A percentile compares a stretch with the other conserved stretches of the same genome.
Evolutionary conservation across 2,888 invertebrate species (phyloP).

Genomic region (Halocaridina rubra): DNA sequence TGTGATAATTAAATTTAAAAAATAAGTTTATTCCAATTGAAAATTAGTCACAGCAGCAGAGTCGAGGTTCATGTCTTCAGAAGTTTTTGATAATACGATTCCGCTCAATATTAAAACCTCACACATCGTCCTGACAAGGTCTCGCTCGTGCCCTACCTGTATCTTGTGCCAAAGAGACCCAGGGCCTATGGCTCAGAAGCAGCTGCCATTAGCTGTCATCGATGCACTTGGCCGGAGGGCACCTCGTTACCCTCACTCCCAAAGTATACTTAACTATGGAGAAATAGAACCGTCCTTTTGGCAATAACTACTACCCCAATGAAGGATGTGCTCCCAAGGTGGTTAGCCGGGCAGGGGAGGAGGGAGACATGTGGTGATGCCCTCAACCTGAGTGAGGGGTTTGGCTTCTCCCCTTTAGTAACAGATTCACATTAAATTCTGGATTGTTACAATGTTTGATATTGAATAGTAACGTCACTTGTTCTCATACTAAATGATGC

Average conservation of each 20-base stretch:
- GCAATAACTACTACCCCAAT: slow-evolving; percentile 58
- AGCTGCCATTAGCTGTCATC: slow-evolving; percentile 54
- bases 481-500: too few relatives aligned
- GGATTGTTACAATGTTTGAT: too few relatives aligned
- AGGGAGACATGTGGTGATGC: slow-evolving; percentile 57
- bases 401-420: background rate
- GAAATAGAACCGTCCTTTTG: slow-evolving; percentile 61
- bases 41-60: slow-evolving; percentile 48
- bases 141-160: slow-evolving; percentile 60
- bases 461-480: too few relatives aligned
- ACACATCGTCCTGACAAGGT: slow-evolving; percentile 58
- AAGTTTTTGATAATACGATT: slow-evolving; percentile 44
- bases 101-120: slow-evolving; percentile 55
- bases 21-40: slow-evolving; percentile 22
- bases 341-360: slow-evolving; percentile 57
- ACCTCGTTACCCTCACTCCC: slow-evolving; percentile 60
- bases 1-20: slow-evolving; percentile 49
- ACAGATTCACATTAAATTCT: slow-evolving; percentile 25
- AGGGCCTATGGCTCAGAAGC: slow-evolving; percentile 57
- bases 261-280: slow-evolving; percentile 61
- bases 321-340: slow-evolving; percentile 60
- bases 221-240: slow-evolving; percentile 58
- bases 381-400: slow-evolving; percentile 51
- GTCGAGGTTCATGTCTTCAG: slow-evolving; percentile 54
- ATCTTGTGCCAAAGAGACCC: slow-evolving; percentile 60